phyloP scores from a whole-genome alignment of 2,113 vertebrate genomes.

The Silurus asotus region DNA sequence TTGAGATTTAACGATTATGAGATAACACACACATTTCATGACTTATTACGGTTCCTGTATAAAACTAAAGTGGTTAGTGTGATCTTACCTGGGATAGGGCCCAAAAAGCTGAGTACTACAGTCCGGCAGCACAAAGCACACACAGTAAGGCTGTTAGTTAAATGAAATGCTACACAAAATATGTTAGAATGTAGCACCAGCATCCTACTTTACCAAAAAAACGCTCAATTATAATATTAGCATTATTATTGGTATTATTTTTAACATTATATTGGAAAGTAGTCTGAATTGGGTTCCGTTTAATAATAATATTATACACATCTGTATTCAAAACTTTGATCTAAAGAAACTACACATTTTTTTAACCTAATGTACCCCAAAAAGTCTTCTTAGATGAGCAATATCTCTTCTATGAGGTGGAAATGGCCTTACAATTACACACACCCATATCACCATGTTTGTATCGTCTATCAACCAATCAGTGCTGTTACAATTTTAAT shows the following conservation, averaged over 20 bases:
- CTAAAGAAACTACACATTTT: background rate
- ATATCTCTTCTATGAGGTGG: background rate
- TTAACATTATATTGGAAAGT: too few relatives aligned
- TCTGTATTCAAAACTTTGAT: background rate
- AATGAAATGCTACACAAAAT: conserved; percentile 32
- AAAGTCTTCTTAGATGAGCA: background rate
- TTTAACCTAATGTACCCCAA: background rate
- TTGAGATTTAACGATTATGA: too few relatives aligned
- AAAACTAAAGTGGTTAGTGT: conserved; percentile 48
- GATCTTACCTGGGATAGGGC: conserved; percentile 96
- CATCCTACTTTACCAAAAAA: too few relatives aligned
- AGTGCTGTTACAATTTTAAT: too few relatives aligned
- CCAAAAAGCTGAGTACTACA: conserved; percentile 98
- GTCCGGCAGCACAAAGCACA: conserved; percentile 84
- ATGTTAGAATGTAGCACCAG: conserved; percentile 13
- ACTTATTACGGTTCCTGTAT: background rate
- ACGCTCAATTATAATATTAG: too few relatives aligned
- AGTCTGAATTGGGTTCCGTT: background rate
- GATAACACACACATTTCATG: too few relatives aligned
- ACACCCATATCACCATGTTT: background rate
- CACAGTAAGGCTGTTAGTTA: conserved; percentile 62
- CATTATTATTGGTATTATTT: too few relatives aligned
- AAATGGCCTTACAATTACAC: background rate
- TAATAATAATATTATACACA: background rate
- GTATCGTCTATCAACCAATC: too few relatives aligned